Evolutionary conservation across 2,888 invertebrate species (phyloP), one percentile per base, ranked within the genome.

Genomic region (Miltochrista miniata): DNA sequence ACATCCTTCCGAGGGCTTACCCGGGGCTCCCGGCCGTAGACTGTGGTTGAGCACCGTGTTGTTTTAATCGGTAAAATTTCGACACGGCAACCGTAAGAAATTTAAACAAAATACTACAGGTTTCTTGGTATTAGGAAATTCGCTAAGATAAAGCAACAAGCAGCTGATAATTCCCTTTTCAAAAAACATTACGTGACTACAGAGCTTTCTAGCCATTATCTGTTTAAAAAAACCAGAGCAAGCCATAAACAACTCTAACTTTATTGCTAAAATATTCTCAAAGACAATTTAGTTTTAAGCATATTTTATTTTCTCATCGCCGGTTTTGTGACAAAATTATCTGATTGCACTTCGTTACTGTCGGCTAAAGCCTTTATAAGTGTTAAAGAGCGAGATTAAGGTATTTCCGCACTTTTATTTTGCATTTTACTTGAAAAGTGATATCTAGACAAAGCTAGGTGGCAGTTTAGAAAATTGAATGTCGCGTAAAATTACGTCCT

Each of bases 371-470:
- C 50, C 46, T 51, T 49, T 51, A 42, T 36, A 37, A 43, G 51
- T 51, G 51, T 30, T 54, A 55, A 59, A 56, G 50, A 12, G 44
- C 13, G 36, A 52, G 46, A 55, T 65, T 59, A 55, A 65, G 40
- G 48, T 46, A 50, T 54, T 61, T 55, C 57, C 61, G 56, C 36
- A 7, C 3, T 7, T 33, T 0, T 34, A 40, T 54, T 68, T 63
- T 56, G 46, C 68, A 59, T 65, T 57, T 52, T 41, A 56, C 45
- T 51, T 50, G 53, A 52, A 24, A 54, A 51, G 51, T 57, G 65
- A 65, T 67, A 67, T 65, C 60, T 56, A 18, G 46, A 51, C 58
- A 49, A 60, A 48, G 14, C 36, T 12, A 7, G 15, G 38, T 5
- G 45, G 53, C 56, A 50, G 45, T 50, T 52, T 47, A 15, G 18